Conservation (phyloP, 2,797 vertebrate species). For the Morus bassanus region DNA sequence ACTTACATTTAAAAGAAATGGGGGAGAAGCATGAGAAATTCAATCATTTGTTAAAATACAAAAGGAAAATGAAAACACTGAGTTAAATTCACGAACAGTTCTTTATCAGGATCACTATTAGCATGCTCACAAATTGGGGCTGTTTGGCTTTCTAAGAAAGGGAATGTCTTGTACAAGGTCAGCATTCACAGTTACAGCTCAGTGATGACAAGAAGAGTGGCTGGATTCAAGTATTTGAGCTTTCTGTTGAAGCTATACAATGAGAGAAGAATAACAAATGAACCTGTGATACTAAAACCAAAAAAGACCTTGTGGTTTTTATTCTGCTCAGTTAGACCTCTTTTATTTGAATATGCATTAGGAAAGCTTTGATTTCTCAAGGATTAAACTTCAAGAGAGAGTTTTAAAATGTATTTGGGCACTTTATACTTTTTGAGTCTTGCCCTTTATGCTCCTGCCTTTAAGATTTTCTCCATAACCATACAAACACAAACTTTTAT, state of each 20-base stretch:
- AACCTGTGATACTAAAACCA: background rate
- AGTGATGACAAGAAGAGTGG: background rate
- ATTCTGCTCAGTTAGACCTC: background rate
- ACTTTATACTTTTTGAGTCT: background rate
- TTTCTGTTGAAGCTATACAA: background rate
- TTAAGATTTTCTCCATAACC: background rate
- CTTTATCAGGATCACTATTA: background rate
- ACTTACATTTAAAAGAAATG: background rate
- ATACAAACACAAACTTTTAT: background rate
- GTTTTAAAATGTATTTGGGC: background rate
- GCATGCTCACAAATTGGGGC: background rate
- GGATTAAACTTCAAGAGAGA: background rate
- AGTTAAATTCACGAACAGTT: background rate
- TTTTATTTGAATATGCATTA: background rate
- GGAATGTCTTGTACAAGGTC: background rate
- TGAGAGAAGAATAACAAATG: background rate
- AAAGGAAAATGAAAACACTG: background rate
- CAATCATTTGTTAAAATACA: background rate
- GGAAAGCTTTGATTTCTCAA: background rate
- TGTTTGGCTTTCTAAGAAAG: background rate
- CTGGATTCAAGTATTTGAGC: background rate
- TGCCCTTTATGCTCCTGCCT: background rate
- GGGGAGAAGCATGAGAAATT: background rate
- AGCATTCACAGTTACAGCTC: background rate
- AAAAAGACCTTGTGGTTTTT: background rate